Base-by-base conservation (phyloP, 1,140 invertebrate genomes). In the Drosophila bifasciata region DNA sequence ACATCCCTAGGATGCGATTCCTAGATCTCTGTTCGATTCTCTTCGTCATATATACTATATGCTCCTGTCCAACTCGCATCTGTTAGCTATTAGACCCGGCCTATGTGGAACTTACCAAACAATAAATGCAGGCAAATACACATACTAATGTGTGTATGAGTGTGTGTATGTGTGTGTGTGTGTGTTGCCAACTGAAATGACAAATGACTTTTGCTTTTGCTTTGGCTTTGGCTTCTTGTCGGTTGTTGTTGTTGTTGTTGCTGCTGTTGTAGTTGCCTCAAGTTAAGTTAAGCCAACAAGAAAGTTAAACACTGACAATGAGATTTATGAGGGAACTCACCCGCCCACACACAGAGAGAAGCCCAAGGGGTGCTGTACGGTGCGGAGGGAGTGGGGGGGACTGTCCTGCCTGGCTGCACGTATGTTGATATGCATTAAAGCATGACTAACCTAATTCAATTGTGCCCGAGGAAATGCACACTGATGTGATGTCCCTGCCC, bases 361-460 rank as follows among this genome's bases (percentile, higher is more conserved):
- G 32, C 17, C 17, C 44, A 21, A 59, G 55, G 53, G 39, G 28
- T 0, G 28, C n/a, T 2, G 3, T 25, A 6, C 1, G 2, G 59
- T 23, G 39, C 32, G 21, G 56, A 9, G 3, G 9, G 11, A 1
- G 59, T 23, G 39, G 40, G 21, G 56, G 32, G 3, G 9, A 32
- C 3, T 36, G 83, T 78, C 60, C 81, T 86, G 77, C 62, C 77
- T 86, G 83, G 74, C 56, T 89, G 83, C 83, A 83, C 67, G 83
- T 88, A 88, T 88, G 75, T 76, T 88, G 83, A 88, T 88, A 84
- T 88, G 83, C 83, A 88, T 88, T 88, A 88, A 88, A 79, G 83
- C 83, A 88, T 88, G 84, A 83, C 83, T 88, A 88, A 88, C 83
- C 83, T 83, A 88, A 88, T 88, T 88, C 83, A 88, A 88, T 88